phyloP scores from a whole-genome alignment of 2,888 invertebrate genomes.

The Apodemia duryi region DNA sequence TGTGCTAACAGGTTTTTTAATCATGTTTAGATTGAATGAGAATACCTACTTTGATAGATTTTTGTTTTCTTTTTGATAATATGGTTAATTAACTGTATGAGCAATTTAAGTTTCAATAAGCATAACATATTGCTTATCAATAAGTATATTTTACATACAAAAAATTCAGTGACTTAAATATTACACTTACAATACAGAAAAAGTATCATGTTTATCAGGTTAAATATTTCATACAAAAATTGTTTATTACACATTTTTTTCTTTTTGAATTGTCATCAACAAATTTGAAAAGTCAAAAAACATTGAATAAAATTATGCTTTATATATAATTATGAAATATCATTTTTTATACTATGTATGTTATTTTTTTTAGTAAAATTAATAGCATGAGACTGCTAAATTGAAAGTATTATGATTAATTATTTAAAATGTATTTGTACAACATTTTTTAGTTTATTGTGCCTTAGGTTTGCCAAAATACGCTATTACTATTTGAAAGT shows the following conservation, averaged over 20 bases:
- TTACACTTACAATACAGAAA: too few relatives aligned
- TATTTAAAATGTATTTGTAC: neutral
- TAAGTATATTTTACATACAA: neutral
- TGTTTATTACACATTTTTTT: too few relatives aligned
- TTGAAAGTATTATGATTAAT: conserved; percentile 1
- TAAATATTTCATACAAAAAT: too few relatives aligned
- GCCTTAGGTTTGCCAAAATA: neutral
- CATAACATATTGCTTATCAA: neutral
- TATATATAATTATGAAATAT: too few relatives aligned
- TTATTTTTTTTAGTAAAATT: neutral
- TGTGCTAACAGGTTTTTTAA: conserved; percentile 26
- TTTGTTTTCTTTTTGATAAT: neutral
- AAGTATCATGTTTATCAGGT: neutral
- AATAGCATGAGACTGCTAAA: conserved; percentile 5
- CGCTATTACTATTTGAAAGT: neutral
- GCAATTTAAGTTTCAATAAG: neutral
- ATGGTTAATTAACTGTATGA: neutral
- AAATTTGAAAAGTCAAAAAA: too few relatives aligned
- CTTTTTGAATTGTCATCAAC: too few relatives aligned
- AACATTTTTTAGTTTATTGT: neutral
- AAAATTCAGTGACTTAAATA: neutral
- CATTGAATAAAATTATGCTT: too few relatives aligned
- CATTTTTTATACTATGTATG: too few relatives aligned
- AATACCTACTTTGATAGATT: neutral
- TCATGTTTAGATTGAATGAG: neutral